Conservation (phyloP, 2,113 vertebrate genomes). For the Girardinichthys multiradiatus region DNA sequence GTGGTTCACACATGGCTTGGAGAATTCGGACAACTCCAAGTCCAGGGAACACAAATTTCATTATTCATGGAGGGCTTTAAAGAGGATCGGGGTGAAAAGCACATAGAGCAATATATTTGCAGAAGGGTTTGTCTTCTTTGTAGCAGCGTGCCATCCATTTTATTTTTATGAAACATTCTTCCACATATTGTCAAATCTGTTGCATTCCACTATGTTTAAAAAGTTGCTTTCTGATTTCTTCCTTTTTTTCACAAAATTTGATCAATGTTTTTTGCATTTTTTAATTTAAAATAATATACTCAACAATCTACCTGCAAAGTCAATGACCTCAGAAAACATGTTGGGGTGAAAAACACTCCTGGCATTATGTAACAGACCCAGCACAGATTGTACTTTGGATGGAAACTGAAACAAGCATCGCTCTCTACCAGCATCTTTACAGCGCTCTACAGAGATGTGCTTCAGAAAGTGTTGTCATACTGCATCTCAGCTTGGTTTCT, state of each 20-base stretch:
- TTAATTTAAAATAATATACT: background rate
- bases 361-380: no score
- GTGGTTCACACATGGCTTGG: slow-evolving; percentile 46
- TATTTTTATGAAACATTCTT: slow-evolving; percentile 6
- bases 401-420: background rate
- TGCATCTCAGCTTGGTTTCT: no score
- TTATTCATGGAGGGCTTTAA: slow-evolving; percentile 61
- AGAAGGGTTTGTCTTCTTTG: slow-evolving; percentile 32
- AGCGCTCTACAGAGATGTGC: no score
- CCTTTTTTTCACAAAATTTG: background rate
- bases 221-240: background rate
- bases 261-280: no score
- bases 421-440: no score
- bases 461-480: background rate
- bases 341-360: no score
- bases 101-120: slow-evolving; percentile 38
- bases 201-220: background rate
- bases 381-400: no score
- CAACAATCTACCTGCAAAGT: background rate
- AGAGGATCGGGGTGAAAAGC: slow-evolving; percentile 47
- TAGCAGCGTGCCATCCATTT: slow-evolving; percentile 18
- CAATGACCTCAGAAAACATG: background rate
- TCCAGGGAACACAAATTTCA: slow-evolving; percentile 48
- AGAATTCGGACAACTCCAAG: slow-evolving; percentile 25
- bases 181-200: background rate